These are phyloP conservation scores for Formica exsecta DNA, from an alignment of 1,140 invertebrate genomes.

Conservation along the genomic window DNA sequence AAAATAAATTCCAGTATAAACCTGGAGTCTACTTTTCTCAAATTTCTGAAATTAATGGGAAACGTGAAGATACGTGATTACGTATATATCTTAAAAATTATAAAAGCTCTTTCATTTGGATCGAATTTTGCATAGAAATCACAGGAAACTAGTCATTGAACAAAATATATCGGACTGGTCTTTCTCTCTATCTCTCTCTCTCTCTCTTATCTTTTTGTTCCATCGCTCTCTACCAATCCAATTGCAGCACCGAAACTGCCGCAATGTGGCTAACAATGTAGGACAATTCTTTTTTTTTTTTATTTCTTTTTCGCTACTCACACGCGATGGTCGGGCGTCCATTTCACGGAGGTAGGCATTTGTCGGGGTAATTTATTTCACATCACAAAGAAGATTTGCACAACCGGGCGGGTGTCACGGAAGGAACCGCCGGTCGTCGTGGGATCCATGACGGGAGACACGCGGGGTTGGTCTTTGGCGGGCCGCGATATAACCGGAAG, in stretches of 20 bases:
- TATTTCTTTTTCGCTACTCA: conserved; percentile 20
- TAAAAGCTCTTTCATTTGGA: conserved; percentile 4
- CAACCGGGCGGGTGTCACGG: conserved; percentile 28
- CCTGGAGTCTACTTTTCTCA: not conserved
- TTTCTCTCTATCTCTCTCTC: not conserved
- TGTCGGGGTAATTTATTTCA: conserved; percentile 52
- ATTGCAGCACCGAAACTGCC: conserved; percentile 31
- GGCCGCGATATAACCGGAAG: conserved; percentile 46
- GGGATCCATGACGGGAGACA: not conserved
- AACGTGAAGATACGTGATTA: not conserved
- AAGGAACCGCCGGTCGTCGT: conserved; percentile 8
- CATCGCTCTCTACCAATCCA: not conserved
- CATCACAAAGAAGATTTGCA: conserved; percentile 29
- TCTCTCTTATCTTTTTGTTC: not conserved
- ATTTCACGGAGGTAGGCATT: conserved; percentile 6
- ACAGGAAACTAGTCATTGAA: not conserved
- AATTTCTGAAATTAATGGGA: conserved; percentile 16
- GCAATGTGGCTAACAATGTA: conserved; percentile 28
- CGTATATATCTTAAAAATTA: not conserved
- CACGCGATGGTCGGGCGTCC: conserved; percentile 9
- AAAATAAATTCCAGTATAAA: not conserved
- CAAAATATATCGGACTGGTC: not conserved
- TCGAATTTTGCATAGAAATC: conserved; percentile 31
- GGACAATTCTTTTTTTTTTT: conserved; percentile 2
- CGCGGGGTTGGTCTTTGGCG: not conserved